A percentile compares a stretch with the other conserved stretches of the same genome.
These are phyloP conservation scores for Spilogale gracilis DNA, from an alignment of 2,113 vertebrate genomes.

Conservation along the genomic window DNA sequence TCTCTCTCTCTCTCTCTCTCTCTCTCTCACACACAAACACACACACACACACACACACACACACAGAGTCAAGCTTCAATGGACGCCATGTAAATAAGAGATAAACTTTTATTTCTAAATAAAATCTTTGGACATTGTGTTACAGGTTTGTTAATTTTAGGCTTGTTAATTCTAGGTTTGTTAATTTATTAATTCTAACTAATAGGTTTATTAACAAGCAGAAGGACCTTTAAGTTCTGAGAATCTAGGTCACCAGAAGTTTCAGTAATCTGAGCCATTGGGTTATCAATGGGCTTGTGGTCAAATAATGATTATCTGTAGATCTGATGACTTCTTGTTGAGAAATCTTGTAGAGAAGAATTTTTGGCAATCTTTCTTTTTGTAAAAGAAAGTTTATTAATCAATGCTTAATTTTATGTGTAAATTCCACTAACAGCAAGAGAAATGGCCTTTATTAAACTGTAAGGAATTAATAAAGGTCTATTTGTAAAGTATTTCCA, in stretches of 20 bases:
- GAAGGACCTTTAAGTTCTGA: neutral
- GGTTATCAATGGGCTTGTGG: neutral
- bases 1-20: too few relatives aligned
- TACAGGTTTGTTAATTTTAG: neutral
- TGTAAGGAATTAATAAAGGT: constrained; percentile 61
- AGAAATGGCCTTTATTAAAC: constrained; percentile 67
- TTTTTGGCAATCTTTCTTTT: neutral
- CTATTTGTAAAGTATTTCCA: constrained; percentile 81
- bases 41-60: too few relatives aligned
- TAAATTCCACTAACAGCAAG: constrained; percentile 62
- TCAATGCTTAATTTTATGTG: constrained; percentile 53
- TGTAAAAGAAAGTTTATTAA: constrained; percentile 57
- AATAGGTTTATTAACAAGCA: neutral
- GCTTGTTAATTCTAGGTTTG: neutral
- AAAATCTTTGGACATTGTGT: neutral
- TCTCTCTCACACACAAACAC: too few relatives aligned
- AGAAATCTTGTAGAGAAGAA: constrained; percentile 31
- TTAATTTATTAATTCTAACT: neutral
- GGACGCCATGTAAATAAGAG: neutral
- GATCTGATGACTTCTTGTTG: neutral
- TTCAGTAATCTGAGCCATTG: neutral
- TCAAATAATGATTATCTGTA: neutral
- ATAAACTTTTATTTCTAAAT: neutral
- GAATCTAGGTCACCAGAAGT: neutral
- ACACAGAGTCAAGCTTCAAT: neutral